Evolutionary conservation across 92 coral and sea anemone species (phyloP), one percentile per base, ranked within the genome.

Genomic region (Phymanthus crucifer): DNA sequence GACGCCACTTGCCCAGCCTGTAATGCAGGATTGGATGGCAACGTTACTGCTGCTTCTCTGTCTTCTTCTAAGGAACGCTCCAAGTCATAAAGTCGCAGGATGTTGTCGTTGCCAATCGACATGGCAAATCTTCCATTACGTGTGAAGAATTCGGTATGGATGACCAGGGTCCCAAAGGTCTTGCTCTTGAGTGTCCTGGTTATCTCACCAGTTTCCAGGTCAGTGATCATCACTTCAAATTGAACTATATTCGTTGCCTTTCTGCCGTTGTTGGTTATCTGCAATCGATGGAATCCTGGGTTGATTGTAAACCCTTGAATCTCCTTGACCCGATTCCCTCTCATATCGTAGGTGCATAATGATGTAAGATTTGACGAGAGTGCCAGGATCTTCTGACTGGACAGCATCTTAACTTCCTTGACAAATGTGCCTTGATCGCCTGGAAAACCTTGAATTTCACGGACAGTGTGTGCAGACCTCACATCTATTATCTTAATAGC

Each of bases 21-120:
- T n/a, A n/a, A n/a, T n/a, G n/a, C n/a, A n/a, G n/a, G n/a, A n/a
- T n/a, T n/a, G n/a, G n/a, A n/a, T n/a, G n/a, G n/a, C n/a, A n/a
- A n/a, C n/a, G n/a, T n/a, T n/a, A n/a, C n/a, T n/a, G n/a, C n/a
- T n/a, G n/a, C 82, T 40, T 83, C 72, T 46, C 88, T 84, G 83
- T 96, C 99, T 71, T 93, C 97, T 32, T 82, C 90, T 18, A 88
- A 92, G 34, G 91, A 98, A 38, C 94, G 91, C 32, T 89, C 76
- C 47, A 80, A 90, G 87, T 96, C 99, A 75, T 83, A 96, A 47
- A 93, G 83, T 3, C 98, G 96, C 3, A 96, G 91, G 5, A 93
- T 76, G 69, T 84, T 90, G 70, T 96, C 99, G n/a, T 86, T 87
- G 35, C 93, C 90, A 26, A 85, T 70, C 2, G 92, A 64, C 40